These are phyloP conservation scores for Dicerorhinus sumatrensis DNA, from an alignment of 2,113 vertebrate species.

Conservation along the genomic window DNA sequence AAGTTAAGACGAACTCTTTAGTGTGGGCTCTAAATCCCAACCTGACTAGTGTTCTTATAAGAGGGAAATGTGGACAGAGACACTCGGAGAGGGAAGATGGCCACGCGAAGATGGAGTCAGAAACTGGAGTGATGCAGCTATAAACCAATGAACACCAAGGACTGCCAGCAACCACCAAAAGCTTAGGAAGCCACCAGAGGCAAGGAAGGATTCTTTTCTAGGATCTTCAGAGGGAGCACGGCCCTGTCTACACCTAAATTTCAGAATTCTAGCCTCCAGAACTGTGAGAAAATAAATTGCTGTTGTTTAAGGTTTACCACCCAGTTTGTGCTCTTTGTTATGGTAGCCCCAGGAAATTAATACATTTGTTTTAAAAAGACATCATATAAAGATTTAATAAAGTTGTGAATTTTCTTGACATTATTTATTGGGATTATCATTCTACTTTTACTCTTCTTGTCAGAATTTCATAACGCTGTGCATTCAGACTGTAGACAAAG, in stretches of 20 bases:
- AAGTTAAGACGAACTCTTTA: background rate
- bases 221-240: background rate
- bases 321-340: background rate
- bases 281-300: background rate
- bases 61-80: background rate
- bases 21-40: background rate
- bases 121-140: background rate
- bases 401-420: background rate
- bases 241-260: background rate
- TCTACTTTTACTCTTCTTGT: slow-evolving; percentile 17
- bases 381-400: background rate
- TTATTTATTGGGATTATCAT: background rate
- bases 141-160: background rate
- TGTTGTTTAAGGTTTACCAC: background rate
- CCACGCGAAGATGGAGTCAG: background rate
- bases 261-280: background rate
- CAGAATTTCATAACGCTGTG: background rate
- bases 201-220: background rate
- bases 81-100: background rate
- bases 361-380: background rate
- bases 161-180: background rate
- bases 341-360: background rate
- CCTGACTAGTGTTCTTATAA: background rate
- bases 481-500: background rate
- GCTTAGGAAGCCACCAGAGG: background rate